Percentiles rank a stretch among this genome's conserved stretches.
Evolutionary conservation across 2,888 invertebrate species (phyloP).

Genomic region (Seladonia tumulorum): DNA sequence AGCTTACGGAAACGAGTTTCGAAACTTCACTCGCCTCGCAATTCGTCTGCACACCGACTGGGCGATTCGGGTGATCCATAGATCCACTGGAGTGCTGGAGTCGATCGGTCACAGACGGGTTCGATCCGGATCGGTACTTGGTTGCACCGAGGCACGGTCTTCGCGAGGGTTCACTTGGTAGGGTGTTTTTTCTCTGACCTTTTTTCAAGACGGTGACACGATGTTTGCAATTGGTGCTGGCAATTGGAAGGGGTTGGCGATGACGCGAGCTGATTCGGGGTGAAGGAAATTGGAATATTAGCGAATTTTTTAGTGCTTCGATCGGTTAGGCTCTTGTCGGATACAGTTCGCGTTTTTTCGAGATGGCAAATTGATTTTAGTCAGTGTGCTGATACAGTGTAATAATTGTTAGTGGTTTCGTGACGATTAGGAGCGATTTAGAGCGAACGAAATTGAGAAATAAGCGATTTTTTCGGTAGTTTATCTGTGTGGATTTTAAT

Average conservation of each 20-base stretch:
- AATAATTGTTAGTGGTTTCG: no score
- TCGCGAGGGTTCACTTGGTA: neutral
- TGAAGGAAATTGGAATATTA: neutral
- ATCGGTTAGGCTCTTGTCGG: neutral
- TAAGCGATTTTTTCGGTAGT: no score
- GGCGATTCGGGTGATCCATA: neutral
- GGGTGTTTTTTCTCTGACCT: neutral
- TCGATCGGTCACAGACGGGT: neutral
- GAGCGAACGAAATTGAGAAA: no score
- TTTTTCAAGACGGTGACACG: neutral
- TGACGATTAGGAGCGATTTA: no score
- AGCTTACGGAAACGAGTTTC: slow-evolving; percentile 42
- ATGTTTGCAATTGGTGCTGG: neutral
- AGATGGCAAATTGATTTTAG: no score
- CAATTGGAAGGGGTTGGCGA: neutral
- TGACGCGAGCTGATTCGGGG: neutral
- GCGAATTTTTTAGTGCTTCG: neutral
- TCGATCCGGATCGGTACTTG: neutral
- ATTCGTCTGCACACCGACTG: neutral
- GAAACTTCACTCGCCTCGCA: slow-evolving; percentile 29
- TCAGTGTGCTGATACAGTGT: no score
- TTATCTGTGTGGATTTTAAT: no score
- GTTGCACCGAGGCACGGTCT: neutral
- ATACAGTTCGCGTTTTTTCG: neutral
- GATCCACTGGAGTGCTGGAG: neutral